Percentiles rank a stretch among this genome's conserved stretches.
Conservation (phyloP, 2,888 invertebrate genomes). For the Papilio demoleus region DNA sequence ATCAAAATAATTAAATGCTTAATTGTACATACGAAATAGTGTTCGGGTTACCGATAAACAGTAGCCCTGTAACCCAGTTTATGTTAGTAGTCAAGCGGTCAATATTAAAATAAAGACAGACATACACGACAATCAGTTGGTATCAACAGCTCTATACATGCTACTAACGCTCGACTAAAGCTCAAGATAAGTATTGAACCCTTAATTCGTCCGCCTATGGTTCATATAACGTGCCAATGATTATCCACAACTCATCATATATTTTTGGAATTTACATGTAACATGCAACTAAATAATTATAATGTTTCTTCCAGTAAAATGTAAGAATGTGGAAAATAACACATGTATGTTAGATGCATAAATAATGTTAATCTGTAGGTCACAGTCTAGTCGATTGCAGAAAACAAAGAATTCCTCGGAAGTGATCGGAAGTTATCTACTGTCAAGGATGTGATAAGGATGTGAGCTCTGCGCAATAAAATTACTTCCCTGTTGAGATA, state of each 20-base stretch:
- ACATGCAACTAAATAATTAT: not conserved
- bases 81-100: constrained; percentile 32
- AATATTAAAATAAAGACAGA: constrained; percentile 28
- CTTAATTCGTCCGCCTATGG: too few species aligned
- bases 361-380: constrained; percentile 23
- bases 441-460: constrained; percentile 27
- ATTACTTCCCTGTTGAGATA: not conserved
- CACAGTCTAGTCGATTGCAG: constrained; percentile 14
- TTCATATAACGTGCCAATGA: too few species aligned
- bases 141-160: too few species aligned
- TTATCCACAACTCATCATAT: not conserved
- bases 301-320: not conserved
- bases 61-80: constrained; percentile 37
- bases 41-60: constrained; percentile 33
- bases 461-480: not conserved
- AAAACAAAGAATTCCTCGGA: constrained; percentile 28
- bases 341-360: not conserved
- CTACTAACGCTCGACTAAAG: too few species aligned
- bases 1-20: not conserved
- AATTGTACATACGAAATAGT: constrained; percentile 23
- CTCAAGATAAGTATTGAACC: too few species aligned
- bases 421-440: constrained; percentile 29
- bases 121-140: not conserved
- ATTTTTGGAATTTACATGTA: not conserved
- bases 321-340: not conserved